Evolutionary conservation across 2,888 invertebrate species (phyloP), one percentile per base, ranked within the genome.

Genomic region (Idaea straminata): DNA sequence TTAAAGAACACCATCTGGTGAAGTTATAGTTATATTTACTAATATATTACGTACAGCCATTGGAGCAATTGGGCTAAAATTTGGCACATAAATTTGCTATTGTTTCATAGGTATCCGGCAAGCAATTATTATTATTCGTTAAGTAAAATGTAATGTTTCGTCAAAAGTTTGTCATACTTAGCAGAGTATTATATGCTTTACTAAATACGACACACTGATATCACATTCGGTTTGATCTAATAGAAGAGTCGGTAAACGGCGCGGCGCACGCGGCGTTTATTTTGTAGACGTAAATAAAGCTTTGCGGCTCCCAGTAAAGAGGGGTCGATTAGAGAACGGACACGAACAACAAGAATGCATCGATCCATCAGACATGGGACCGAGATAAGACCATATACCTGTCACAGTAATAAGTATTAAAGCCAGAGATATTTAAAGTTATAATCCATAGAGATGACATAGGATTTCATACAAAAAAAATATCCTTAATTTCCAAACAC

Each of bases 331-430:
- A 86, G 83, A 79, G 79, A 75, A 75, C 72, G 70, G 71, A 70
- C 75, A 78, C 70, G 79, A 82, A 80, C 83, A 85, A 84, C 79
- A 83, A 83, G 83, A 86, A 84, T 76, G 72, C 84, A 86, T 83
- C 88, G 87, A 89, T 89, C 89, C 87, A 89, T 91, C 90, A 90
- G 85, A 73, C 80, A 78, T 78, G 78, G 83, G 78, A 72, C 72
- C 72, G 80, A 81, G 89, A 88, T 91, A 91, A 89, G 85, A 77
- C 78, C 81, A 83, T 82, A 83, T 84, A 82, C 85, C 87, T 87
- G 89, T 87, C 89, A 87, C 85, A 84, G 83, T 85, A 85, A 86
- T 88, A 87, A 85, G 85, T 84, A 85, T 86, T 86, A 83, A 81
- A 83, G 81, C 80, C 73, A 77, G 80, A 79, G 25, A 25, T 1